These are phyloP conservation scores for Tetrao urogallus DNA, from an alignment of 2,113 vertebrate species.

Conservation along the genomic window DNA sequence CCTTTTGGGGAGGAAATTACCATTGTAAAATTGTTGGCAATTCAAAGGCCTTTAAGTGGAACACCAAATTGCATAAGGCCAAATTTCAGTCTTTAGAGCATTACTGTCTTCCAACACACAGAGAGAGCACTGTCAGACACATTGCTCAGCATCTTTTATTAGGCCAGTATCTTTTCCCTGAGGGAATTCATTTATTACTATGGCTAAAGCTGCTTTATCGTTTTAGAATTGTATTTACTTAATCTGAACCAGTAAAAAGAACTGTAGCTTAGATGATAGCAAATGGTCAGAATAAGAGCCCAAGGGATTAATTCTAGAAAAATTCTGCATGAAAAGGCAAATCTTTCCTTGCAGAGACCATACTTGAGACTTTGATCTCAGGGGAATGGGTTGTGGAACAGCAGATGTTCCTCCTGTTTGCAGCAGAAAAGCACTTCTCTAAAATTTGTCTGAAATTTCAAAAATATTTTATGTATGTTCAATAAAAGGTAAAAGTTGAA, in stretches of 20 bases:
- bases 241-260: background rate
- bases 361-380: background rate
- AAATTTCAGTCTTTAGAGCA: background rate
- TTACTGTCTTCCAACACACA: background rate
- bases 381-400: background rate
- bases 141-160: background rate
- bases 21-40: background rate
- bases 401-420: background rate
- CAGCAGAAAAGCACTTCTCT: background rate
- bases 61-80: background rate
- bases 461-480: background rate
- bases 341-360: background rate
- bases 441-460: background rate
- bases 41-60: background rate
- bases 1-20: background rate
- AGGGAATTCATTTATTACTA: background rate
- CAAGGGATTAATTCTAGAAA: background rate
- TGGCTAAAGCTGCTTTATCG: background rate
- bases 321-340: background rate
- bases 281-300: background rate
- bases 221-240: slow-evolving; percentile 39
- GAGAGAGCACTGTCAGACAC: background rate
- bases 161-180: background rate
- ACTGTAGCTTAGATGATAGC: background rate
- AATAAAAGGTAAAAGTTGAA: background rate